Evolutionary conservation across 2,797 vertebrate species (phyloP).

Genomic region (Hoplostethus atlanticus): DNA sequence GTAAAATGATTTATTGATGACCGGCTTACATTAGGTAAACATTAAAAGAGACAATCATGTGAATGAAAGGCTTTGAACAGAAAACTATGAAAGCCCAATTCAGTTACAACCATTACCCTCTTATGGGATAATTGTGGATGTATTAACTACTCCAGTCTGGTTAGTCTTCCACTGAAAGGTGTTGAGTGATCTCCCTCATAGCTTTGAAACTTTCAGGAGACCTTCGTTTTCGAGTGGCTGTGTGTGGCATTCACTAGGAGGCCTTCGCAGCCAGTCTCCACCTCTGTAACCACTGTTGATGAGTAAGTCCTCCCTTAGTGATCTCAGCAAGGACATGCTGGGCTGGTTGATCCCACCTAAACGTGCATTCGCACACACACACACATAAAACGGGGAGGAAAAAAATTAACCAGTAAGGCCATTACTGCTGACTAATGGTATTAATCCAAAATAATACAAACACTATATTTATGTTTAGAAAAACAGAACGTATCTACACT

Average conservation of each 20-base stretch:
- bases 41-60: not conserved
- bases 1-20: constrained; percentile 52
- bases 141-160: not conserved
- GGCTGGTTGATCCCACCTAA: constrained; percentile 88
- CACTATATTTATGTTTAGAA: not conserved
- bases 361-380: constrained; percentile 13
- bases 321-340: constrained; percentile 82
- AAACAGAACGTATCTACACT: not conserved
- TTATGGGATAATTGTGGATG: constrained; percentile 1
- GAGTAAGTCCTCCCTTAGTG: constrained; percentile 78
- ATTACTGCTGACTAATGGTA: not conserved
- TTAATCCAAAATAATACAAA: not conserved
- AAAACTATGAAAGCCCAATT: not conserved
- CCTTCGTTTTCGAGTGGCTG: not conserved
- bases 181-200: not conserved
- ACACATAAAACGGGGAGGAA: constrained; percentile 19
- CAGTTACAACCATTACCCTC: not conserved
- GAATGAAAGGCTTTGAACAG: not conserved
- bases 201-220: not conserved
- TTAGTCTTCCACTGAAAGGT: constrained; percentile 21
- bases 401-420: constrained; percentile 5
- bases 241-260: constrained; percentile 45
- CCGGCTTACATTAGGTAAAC: constrained; percentile 10
- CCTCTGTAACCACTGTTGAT: constrained; percentile 86
- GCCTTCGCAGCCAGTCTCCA: constrained; percentile 84